Evolutionary conservation across 1,140 invertebrate genomes (phyloP), one percentile per base, ranked within the genome.

Genomic region (Drosophila mojavensis): DNA sequence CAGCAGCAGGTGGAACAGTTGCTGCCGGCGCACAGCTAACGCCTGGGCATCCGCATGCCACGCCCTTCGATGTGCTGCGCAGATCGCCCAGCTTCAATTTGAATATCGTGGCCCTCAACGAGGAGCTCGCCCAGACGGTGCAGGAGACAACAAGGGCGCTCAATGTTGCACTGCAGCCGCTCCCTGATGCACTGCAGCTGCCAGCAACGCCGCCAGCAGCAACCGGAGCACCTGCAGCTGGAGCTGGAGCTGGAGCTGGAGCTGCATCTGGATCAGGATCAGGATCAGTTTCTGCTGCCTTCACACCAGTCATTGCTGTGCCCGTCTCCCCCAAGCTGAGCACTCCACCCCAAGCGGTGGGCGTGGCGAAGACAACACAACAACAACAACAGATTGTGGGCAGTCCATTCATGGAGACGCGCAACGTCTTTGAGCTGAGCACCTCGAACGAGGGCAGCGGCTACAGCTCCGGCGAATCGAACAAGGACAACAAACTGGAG

Each of bases 391-490:
- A 78, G 10, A 54, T 85, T 15, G 86, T 81, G 2, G 91, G 91
- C 3, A 94, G 94, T 77, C 93, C 94, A 1, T 92, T 94, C 6
- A 93, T 94, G 47, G 94, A 94, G 51, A 92, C 91, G 0, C 60
- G 85, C n/a, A 92, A 92, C 60, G 91, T 92, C 5, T 92, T 92
- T 28, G 91, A 92, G 65, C 33, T 92, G 36, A 91, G 86, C 69
- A 91, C 77, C 26, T 78, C 81, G 10, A 79, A 81, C 15, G 83
- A 78, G 13, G 78, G 79, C 65, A 81, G 76, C 13, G 77, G 79
- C 20, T 82, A 80, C 13, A 93, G 94, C 10, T 93, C 93, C 30
- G 78, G 86, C n/a, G 85, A 86, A 43, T 91, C 81, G 20, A 86
- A 92, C 54, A 86, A 92, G 59, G 86, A 92, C 45, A 91, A 91